phyloP scores from a whole-genome alignment of 2,113 vertebrate species.

The Loxodonta africana region DNA sequence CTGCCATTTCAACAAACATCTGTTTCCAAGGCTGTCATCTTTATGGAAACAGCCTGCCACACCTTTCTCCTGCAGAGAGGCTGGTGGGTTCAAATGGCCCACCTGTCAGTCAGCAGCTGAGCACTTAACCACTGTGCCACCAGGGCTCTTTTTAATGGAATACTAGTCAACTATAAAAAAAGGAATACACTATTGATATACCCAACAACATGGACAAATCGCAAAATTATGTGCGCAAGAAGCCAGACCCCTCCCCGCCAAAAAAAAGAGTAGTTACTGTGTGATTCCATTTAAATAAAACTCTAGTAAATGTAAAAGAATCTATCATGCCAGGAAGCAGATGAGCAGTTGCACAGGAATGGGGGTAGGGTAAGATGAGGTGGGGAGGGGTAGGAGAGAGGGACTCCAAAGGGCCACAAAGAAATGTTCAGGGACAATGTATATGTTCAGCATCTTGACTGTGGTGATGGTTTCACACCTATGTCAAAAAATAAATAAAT shows the following conservation, averaged over 20 bases:
- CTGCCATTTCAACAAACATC: background rate
- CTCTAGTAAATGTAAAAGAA: slow-evolving; percentile 2
- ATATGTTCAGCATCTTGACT: background rate
- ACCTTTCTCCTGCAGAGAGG: no score
- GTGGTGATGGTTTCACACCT: background rate
- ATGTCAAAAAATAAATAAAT: background rate
- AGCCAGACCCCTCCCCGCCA: background rate
- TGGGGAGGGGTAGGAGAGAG: background rate
- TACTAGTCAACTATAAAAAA: background rate
- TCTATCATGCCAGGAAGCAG: background rate
- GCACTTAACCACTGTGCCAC: background rate
- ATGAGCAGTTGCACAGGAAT: background rate
- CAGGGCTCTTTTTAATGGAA: background rate
- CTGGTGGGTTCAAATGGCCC: background rate
- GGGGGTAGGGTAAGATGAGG: background rate
- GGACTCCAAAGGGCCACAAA: background rate
- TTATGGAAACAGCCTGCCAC: no score
- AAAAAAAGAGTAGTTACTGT: background rate
- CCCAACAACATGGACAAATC: background rate
- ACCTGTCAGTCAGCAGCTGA: background rate
- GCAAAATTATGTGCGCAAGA: background rate
- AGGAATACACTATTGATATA: background rate
- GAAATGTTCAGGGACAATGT: background rate
- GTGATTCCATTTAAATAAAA: background rate
- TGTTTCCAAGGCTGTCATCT: no score